Evolutionary conservation across 2,113 vertebrate genomes (phyloP), one percentile per base, ranked within the genome.

Genomic region (Syrrhaptes paradoxus): DNA sequence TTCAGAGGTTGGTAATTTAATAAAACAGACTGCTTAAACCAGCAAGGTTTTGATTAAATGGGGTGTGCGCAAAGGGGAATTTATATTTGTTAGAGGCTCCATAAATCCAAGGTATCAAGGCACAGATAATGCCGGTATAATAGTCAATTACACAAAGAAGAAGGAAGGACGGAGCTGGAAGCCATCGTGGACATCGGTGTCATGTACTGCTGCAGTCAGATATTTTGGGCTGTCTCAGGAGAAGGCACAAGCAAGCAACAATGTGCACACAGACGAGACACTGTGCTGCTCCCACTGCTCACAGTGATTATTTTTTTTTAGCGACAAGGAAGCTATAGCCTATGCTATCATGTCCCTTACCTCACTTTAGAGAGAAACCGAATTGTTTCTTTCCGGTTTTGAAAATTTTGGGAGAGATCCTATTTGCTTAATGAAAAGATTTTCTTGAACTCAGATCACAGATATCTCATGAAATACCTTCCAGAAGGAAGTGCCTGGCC

Each of bases 1-100:
- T 96, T 97, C 95, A 95, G 93, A 96, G 91, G 92, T 95, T 97
- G 93, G 90, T 96, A 97, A 97, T 97, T 97, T 96, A 97, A 97
- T 96, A 95, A 96, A 94, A 88, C 68, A 96, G 91, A 96, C 78
- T 97, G 93, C 95, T 97, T 97, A 96, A 97, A 97, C 88, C 94
- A 97, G 95, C 91, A 94, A 90, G 76, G 94, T 94, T 97, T 94
- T 97, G 95, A 97, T 97, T 96, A 97, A 97, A 95, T 91, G 84
- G 87, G 86, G 82, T 97, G 62, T 90, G 72, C 90, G 75, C 86
- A 84, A 93, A 80, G 73, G 92, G 90, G 81, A 94, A 95, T 92
- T 96, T 92, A 85, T 95, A 96, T 96, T 96, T 95, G 94, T 83
- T 88, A 93, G 89, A 88, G 52, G 76, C 71, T 58, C 41, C 45